These are phyloP conservation scores for Macroglossus sobrinus DNA, from an alignment of 2,113 vertebrate genomes.

Conservation along the genomic window DNA sequence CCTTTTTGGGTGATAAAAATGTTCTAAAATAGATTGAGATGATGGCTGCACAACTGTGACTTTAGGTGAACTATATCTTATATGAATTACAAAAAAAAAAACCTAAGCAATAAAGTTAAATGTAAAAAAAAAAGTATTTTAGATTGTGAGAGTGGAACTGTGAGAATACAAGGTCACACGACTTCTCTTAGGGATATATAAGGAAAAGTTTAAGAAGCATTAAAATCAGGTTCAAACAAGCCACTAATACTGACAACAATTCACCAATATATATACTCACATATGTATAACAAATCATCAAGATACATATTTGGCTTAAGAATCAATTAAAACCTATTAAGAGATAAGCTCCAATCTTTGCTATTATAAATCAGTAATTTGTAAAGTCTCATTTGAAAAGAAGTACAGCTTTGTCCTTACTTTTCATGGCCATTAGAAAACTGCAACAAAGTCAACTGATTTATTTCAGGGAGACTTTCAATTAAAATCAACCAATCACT, in stretches of 20 bases:
- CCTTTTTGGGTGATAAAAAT: background rate
- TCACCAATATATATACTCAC: background rate
- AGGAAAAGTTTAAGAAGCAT: background rate
- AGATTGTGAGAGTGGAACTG: background rate
- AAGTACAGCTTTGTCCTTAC: constrained; percentile 26
- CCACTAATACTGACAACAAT: background rate
- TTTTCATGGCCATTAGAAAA: constrained; percentile 27
- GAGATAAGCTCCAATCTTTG: background rate
- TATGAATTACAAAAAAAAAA: background rate
- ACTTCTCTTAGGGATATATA: too few relatives aligned
- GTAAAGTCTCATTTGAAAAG: constrained; percentile 1
- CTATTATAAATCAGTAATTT: background rate
- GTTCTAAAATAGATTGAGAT: background rate
- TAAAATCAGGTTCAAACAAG: background rate
- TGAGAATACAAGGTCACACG: background rate
- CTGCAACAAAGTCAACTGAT: background rate
- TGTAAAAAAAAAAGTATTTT: background rate
- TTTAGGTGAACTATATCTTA: background rate
- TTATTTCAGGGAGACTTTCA: background rate
- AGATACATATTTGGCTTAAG: background rate
- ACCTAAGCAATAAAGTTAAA: background rate
- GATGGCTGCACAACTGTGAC: background rate
- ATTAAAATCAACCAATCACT: background rate
- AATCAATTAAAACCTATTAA: background rate
- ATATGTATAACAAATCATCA: background rate